Base-by-base conservation (phyloP, 2,113 vertebrate genomes). In the Dipodomys ordii region DNA sequence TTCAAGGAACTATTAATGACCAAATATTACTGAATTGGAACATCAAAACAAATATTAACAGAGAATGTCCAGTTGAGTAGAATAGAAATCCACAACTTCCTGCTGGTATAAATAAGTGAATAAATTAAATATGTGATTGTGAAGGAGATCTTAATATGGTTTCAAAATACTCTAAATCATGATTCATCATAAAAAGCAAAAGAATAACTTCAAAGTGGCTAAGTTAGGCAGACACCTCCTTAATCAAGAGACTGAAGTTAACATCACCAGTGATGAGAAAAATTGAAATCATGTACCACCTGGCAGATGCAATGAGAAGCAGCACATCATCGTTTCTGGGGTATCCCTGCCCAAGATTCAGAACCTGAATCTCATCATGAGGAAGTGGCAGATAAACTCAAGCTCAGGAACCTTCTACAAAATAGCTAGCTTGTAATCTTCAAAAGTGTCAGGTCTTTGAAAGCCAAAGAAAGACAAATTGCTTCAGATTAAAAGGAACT, bases 401-500 rank as follows among this genome's bases (percentile, higher is more conserved):
- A 85, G 71, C 27, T 25, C n/a, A 92, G 18, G 65, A 71, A 64
- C 32, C 13, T 83, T 83, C 60, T 93, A 87, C 53, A 53, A 39
- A 92, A 64, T 78, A 95, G 65, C 60, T 71, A 22, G 62, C 44
- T 72, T 80, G 28, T 76, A 77, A 77, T 91, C 84, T 91, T 77
- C 28, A 57, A 44, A 87, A 77, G n/a, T 68, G 69, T 79, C 46
- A 68, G 81, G 64, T 46, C 62, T 76, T 91, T 91, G 68, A 89
- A 96, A 91, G 46, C 68, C 44, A 81, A 35, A 49, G 25, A 69
- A 73, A 83, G 85, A 84, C 22, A 49, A 83, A 79, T 49, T 78
- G 53, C 72, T 89, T 94, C 62, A 87, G 67, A 80, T 83, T 53
- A 80, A 91, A 88, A 53, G 73, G 71, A 44, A 93, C 84, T 86